Conservation (phyloP, 2,888 invertebrate genomes). For the Limnephilus marmoratus region DNA sequence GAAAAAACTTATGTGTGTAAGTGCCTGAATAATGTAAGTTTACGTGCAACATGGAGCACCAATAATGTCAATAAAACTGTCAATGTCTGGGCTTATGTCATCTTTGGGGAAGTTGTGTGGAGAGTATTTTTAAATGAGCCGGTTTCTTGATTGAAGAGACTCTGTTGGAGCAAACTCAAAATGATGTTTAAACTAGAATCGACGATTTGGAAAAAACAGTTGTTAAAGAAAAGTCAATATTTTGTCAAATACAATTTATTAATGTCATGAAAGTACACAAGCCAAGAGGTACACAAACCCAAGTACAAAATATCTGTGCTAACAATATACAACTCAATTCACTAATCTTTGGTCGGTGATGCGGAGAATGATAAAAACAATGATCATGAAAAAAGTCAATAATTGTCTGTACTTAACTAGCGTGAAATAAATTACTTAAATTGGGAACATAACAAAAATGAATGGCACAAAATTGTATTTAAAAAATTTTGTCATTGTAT, state of each 20-base stretch:
- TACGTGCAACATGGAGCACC: too few relatives aligned
- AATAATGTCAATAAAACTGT: too few relatives aligned
- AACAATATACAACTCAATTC: neutral
- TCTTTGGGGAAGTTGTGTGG: neutral
- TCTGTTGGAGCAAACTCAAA: neutral
- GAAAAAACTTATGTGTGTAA: too few relatives aligned
- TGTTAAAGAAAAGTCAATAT: neutral
- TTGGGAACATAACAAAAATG: neutral
- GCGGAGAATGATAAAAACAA: neutral
- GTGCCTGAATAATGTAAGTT: too few relatives aligned
- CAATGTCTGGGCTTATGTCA: neutral
- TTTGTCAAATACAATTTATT: conserved; percentile 33
- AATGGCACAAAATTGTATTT: neutral
- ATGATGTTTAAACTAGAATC: too few relatives aligned
- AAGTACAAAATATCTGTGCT: neutral
- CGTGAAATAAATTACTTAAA: neutral
- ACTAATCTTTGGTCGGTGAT: neutral
- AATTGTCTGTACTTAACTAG: too few relatives aligned
- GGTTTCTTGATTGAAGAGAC: neutral
- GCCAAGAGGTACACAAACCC: neutral
- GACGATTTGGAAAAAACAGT: neutral
- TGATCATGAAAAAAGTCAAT: too few relatives aligned
- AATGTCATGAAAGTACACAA: conserved; percentile 26
- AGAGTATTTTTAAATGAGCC: neutral
- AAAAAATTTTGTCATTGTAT: neutral